Conservation (phyloP, 2,888 invertebrate species). For the Temnothorax unifasciatus region DNA sequence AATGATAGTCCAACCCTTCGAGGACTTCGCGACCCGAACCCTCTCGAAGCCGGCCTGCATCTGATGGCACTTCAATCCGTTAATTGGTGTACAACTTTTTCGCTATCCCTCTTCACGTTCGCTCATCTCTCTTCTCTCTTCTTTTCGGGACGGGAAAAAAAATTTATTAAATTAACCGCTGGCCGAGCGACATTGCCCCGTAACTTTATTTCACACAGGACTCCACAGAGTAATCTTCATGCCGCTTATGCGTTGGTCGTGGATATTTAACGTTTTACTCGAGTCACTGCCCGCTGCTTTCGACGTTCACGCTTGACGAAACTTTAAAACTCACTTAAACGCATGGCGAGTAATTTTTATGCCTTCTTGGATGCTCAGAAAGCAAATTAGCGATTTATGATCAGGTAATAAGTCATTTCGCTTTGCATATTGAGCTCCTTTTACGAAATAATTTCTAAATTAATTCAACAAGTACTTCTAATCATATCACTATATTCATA, state of each 20-base stretch:
- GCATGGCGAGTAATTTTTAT: constrained; percentile 70
- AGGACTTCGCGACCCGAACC: constrained; percentile 69
- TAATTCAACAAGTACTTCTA: neutral
- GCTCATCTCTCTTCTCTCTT: constrained; percentile 40
- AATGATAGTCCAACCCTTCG: constrained; percentile 80
- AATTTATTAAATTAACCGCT: constrained; percentile 76
- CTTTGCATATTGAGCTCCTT: neutral
- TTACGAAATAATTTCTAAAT: constrained; percentile 4
- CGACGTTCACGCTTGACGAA: constrained; percentile 69
- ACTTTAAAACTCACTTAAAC: constrained; percentile 72
- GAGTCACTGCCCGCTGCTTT: constrained; percentile 51
- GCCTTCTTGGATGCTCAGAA: constrained; percentile 60
- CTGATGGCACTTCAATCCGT: constrained; percentile 83
- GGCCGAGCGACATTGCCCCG: constrained; percentile 66
- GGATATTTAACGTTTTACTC: constrained; percentile 54
- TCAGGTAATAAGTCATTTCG: neutral
- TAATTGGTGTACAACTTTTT: constrained; percentile 83
- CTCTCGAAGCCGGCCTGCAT: constrained; percentile 80
- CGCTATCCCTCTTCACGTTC: constrained; percentile 65
- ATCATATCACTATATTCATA: neutral
- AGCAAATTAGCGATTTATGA: constrained; percentile 36
- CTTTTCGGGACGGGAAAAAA: constrained; percentile 60
- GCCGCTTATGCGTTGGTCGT: constrained; percentile 47
- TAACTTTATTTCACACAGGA: constrained; percentile 70
- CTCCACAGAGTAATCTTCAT: constrained; percentile 36